Base-by-base conservation (phyloP, 2,797 vertebrate species). In the Taenioides sp. region DNA sequence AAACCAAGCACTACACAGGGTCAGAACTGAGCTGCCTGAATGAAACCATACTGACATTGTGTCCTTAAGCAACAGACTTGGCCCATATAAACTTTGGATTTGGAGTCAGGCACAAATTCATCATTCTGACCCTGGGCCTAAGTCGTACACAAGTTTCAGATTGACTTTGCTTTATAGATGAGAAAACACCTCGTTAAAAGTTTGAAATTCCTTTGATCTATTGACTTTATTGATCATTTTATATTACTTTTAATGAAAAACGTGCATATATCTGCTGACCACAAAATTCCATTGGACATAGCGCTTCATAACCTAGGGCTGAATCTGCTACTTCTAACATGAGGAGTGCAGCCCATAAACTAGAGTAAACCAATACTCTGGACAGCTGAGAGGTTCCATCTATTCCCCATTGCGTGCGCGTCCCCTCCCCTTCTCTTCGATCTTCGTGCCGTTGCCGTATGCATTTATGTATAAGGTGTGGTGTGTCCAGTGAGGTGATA, bases 401-500 rank as follows among this genome's bases (percentile, higher is more conserved):
- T n/a, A 22, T 28, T 65, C 23, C 64, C 43, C 23, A 20, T 18
- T 3, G 43, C 64, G 25, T 67, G 22, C 65, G 1, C 14, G 14
- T 69, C 14, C 40, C 43, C 40, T 25, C 22, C 40, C 65, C 54
- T 1, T 23, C n/a, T 5, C 2, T 25, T 16, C 2, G 47, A 50
- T 47, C 37, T 7, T 25, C n/a, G 61, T 27, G 60, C 6, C 1
- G 47, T 22, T 0, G 65, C 70, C 61, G 62, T 47, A 57, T 64
- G 50, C 65, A 75, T 67, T 49, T 57, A 72, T 77, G 78, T 61
- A 70, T 59, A 59, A 61, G 70, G 28, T 73, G 70, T 70, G 76
- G 76, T 70, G 69, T 74, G 69, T 58, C 58, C 49, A 34, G 58
- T 59, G 64, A 84, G 55, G 72, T 74, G 73, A 31, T 73, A 43